These are phyloP conservation scores for Trididemnum clinides DNA, from an alignment of 23 tunicate genomes.

Conservation along the genomic window DNA sequence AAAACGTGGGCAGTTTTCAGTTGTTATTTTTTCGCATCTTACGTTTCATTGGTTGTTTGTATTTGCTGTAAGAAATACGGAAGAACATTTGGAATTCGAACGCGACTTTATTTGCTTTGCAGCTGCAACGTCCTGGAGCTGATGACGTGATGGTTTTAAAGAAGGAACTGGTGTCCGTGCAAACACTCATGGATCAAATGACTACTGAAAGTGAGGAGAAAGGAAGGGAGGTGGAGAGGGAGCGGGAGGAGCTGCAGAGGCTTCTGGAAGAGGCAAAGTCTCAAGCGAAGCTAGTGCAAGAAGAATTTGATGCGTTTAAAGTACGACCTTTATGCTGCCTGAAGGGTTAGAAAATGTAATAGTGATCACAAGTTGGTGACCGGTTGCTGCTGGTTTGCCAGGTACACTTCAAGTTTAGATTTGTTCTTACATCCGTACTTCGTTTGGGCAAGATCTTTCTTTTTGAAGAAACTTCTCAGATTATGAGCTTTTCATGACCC, in stretches of 20 bases:
- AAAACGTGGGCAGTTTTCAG: no score
- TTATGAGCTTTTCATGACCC: no score
- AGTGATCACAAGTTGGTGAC: no score
- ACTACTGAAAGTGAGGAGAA: constrained; percentile 74
- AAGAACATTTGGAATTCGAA: no score
- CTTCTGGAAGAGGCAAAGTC: constrained; percentile 49
- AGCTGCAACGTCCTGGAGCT: constrained; percentile 88
- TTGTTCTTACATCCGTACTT: no score
- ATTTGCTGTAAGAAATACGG: no score
- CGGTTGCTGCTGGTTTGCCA: no score
- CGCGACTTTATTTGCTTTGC: neutral
- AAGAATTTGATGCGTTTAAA: constrained; percentile 53
- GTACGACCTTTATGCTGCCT: neutral
- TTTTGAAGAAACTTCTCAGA: no score
- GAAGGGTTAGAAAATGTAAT: neutral
- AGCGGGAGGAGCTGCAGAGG: constrained; percentile 41
- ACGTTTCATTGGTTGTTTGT: no score
- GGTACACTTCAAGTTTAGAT: no score
- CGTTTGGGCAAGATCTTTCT: no score
- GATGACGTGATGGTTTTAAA: constrained; percentile 94
- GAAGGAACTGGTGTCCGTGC: constrained; percentile 92
- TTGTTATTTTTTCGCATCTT: no score
- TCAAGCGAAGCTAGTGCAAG: constrained; percentile 37
- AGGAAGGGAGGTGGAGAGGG: constrained; percentile 50
- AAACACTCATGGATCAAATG: constrained; percentile 85